Conservation (phyloP, 2,888 invertebrate species). For the Schizotus pectinicornis region DNA sequence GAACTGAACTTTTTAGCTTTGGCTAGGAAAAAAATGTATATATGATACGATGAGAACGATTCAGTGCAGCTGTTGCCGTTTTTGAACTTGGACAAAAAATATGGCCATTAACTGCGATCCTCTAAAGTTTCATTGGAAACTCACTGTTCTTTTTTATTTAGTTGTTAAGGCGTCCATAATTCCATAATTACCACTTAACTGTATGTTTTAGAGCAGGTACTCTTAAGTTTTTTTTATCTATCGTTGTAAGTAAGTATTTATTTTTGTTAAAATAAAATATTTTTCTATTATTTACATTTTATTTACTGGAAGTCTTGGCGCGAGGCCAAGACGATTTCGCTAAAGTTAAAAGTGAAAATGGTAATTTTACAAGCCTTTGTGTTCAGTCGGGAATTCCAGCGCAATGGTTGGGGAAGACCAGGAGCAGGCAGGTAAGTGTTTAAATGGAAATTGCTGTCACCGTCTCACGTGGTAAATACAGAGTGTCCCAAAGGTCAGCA, state of each 20-base stretch:
- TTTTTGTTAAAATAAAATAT: constrained; percentile 46
- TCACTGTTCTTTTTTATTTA: neutral
- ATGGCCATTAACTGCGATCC: constrained; percentile 18
- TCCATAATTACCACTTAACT: neutral
- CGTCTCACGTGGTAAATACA: too few relatives aligned
- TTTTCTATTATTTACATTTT: constrained; percentile 27
- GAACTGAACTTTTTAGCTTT: constrained; percentile 5
- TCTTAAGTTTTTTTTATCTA: constrained; percentile 21
- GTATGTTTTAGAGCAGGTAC: neutral
- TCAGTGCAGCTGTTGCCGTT: constrained; percentile 49
- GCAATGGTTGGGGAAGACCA: too few relatives aligned
- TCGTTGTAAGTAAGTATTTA: constrained; percentile 35
- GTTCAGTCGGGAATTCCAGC: neutral
- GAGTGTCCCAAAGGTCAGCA: too few relatives aligned
- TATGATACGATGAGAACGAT: constrained; percentile 55
- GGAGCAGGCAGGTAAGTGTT: too few relatives aligned
- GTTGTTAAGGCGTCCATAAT: neutral
- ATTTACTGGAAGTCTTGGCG: neutral
- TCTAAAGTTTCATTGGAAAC: constrained; percentile 19
- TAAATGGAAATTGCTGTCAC: too few relatives aligned
- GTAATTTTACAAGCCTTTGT: neutral
- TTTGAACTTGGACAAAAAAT: constrained; percentile 30
- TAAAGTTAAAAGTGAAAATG: neutral
- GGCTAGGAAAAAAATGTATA: constrained; percentile 46
- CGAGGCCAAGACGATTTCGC: neutral